Evolutionary conservation across 2,888 invertebrate genomes (phyloP).

Genomic region (Lepas anatifera): DNA sequence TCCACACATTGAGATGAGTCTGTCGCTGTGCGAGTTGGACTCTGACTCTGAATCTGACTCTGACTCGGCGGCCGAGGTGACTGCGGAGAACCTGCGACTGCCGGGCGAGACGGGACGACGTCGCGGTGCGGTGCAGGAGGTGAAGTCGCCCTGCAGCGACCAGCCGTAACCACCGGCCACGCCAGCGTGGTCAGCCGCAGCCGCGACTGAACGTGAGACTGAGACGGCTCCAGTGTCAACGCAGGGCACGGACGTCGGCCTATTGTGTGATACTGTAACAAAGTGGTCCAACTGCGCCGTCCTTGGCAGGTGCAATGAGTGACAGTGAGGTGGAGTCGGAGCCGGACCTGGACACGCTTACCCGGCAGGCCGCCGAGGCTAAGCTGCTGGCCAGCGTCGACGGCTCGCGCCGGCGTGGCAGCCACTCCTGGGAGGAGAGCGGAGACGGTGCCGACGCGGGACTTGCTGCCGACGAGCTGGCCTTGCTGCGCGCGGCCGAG

Average conservation of each 20-base stretch:
- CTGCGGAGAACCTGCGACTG: not conserved
- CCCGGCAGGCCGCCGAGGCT: not conserved
- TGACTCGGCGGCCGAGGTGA: not conserved
- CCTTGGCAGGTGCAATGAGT: too few relatives aligned
- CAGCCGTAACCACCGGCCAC: too few relatives aligned
- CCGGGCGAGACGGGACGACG: not conserved
- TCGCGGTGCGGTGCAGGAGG: not conserved
- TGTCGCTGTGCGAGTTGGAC: not conserved
- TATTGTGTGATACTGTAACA: too few relatives aligned
- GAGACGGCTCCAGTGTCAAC: too few relatives aligned
- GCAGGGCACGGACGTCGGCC: too few relatives aligned
- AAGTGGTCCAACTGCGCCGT: too few relatives aligned
- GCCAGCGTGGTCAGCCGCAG: too few relatives aligned
- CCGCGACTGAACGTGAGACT: too few relatives aligned
- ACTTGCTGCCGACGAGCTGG: not conserved
- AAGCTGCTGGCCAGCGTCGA: not conserved
- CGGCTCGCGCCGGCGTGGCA: not conserved
- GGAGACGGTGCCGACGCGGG: not conserved
- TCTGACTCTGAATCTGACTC: not conserved
- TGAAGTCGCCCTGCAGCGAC: too few relatives aligned
- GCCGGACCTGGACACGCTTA: not conserved
- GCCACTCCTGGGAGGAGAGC: not conserved
- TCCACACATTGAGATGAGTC: slow-evolving; percentile 1
- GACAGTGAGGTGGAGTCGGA: not conserved
- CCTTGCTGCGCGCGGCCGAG: not conserved